Evolutionary conservation across 2,797 vertebrate genomes (phyloP).

Genomic region (Anas bahamensis): DNA sequence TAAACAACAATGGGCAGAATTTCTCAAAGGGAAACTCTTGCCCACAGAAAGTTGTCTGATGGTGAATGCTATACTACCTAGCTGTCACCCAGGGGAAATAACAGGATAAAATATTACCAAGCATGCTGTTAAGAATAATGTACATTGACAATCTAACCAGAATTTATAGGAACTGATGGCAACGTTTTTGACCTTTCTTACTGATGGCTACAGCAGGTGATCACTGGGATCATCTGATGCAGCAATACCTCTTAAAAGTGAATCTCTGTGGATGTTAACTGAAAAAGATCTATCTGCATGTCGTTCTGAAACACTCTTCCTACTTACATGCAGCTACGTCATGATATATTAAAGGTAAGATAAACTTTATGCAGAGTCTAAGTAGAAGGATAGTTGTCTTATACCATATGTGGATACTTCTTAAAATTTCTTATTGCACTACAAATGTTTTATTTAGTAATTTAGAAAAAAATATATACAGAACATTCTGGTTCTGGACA

Average conservation of each 20-base stretch:
- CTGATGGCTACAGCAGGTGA: fast-evolving
- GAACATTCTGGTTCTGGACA: neutral
- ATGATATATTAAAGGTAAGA: neutral
- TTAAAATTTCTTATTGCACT: neutral
- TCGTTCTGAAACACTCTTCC: neutral
- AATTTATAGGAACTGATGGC: neutral
- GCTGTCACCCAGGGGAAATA: neutral
- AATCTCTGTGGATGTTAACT: neutral
- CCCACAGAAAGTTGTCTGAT: neutral
- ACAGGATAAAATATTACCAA: neutral
- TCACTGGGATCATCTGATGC: neutral
- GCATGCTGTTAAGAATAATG: neutral
- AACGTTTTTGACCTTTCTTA: neutral
- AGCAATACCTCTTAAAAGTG: neutral
- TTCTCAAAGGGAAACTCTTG: neutral
- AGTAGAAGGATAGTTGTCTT: neutral
- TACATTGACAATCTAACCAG: neutral
- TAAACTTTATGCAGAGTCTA: neutral
- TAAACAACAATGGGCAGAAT: neutral
- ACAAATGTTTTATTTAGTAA: neutral
- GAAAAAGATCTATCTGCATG: neutral
- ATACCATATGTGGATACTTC: neutral
- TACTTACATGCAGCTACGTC: neutral
- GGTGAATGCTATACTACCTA: neutral
- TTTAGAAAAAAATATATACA: neutral